Base-by-base conservation (phyloP, 1,140 invertebrate genomes). In the Scaptomyza graminum region DNA sequence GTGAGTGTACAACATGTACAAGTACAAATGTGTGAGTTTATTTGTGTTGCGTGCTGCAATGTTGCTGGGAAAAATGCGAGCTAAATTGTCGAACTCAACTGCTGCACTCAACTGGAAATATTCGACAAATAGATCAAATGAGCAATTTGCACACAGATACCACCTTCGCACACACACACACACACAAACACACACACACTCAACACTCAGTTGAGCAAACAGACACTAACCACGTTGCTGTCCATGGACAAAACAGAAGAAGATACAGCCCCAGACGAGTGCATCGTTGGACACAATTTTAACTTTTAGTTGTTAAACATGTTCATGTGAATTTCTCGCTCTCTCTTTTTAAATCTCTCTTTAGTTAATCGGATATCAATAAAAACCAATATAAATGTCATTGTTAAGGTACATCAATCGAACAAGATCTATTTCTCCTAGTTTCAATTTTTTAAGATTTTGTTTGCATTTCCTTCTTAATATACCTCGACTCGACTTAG, bases 81-180 rank as follows among this genome's bases (percentile, higher is more conserved):
- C 52, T 56, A 66, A 71, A 73, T 73, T 68, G 64, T 46, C 51
- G 52, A 69, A 60, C 60, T 59, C 47, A 22, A 22, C 37, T 51
- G 60, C 34, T 70, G 47, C 71, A 72, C 62, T 79, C 62, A 65
- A 76, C 79, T 74, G 79, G 79, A 82, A 77, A 77, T 83, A 62
- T 79, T 83, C 67, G 66, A 78, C 67, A 83, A 83, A 75, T 71
- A 82, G 76, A 80, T 77, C 69, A 75, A 75, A 64, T 71, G 60
- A 51, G 78, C 50, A 62, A 67, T 67, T 67, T 66, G 49, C 62
- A 46, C 37, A 46, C 18, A 34, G 13, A 43, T 39, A 57, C 44
- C 57, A 59, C 13, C 15, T 25, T 31, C 61, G 15, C 25, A 44
- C 22, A 50, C 18, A 12, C 44, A 46, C 50, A 55, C 34, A 22